Conservation (phyloP, 2,888 invertebrate species). For the Xylota sylvarum region DNA sequence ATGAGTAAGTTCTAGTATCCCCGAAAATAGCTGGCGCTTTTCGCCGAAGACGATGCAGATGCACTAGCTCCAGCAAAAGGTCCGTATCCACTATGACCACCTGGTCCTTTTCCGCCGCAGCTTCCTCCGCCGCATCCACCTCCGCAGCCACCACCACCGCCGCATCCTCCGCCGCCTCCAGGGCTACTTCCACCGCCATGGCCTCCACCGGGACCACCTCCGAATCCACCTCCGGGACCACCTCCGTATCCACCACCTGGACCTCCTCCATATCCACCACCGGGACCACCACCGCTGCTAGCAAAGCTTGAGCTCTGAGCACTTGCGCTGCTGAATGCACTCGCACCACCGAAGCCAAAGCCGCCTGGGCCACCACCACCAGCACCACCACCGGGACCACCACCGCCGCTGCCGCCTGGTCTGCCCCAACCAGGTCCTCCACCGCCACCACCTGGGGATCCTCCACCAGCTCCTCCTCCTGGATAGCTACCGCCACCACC, state of each 20-base stretch:
- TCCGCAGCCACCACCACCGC: constrained; percentile 88
- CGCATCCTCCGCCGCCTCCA: constrained; percentile 86
- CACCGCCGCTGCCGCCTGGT: constrained; percentile 10
- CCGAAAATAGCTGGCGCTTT: constrained; percentile 49
- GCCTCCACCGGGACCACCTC: constrained; percentile 26
- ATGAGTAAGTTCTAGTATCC: constrained; percentile 40
- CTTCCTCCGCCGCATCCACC: constrained; percentile 82
- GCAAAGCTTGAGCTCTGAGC: constrained; percentile 77
- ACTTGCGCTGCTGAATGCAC: constrained; percentile 75
- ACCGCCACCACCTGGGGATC: constrained; percentile 42
- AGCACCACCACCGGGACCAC: constrained; percentile 38
- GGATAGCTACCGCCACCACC: constrained; percentile 24
- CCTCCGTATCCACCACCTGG: constrained; percentile 87
- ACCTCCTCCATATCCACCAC: constrained; percentile 83
- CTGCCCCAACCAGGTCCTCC: constrained; percentile 29
- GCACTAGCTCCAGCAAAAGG: constrained; percentile 75
- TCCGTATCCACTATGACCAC: constrained; percentile 85
- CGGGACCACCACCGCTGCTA: constrained; percentile 39
- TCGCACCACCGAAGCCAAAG: constrained; percentile 49
- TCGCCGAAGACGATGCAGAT: constrained; percentile 78
- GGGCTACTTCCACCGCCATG: constrained; percentile 27
- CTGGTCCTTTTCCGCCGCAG: constrained; percentile 82
- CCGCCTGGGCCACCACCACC: constrained; percentile 29
- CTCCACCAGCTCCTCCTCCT: constrained; percentile 54
- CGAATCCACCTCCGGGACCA: constrained; percentile 85